Evolutionary conservation across 2,113 vertebrate genomes (phyloP).

Genomic region (Dinomys branickii): DNA sequence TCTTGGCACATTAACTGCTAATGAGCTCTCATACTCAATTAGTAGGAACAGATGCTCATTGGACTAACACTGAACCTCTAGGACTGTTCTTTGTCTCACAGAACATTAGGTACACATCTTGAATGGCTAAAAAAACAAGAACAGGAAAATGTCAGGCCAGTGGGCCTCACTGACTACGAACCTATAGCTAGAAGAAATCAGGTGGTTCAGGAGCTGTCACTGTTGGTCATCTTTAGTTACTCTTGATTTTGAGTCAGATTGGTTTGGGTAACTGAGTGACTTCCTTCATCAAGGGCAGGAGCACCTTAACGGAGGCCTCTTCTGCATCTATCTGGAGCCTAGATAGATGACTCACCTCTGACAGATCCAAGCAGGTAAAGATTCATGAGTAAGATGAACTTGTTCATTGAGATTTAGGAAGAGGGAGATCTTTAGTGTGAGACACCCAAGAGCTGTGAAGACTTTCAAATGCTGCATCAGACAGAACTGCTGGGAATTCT

Average conservation of each 20-base stretch:
- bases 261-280: conserved; percentile 32
- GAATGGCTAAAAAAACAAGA: background rate
- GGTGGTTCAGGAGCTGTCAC: background rate
- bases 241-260: background rate
- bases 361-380: conserved; percentile 63
- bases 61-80: background rate
- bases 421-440: conserved; percentile 10
- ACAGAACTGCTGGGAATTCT: conserved; percentile 57
- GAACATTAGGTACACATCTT: background rate
- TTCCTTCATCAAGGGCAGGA: conserved; percentile 6
- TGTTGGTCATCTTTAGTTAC: background rate
- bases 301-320: background rate
- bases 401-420: conserved; percentile 61
- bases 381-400: conserved; percentile 67
- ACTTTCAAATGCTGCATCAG: conserved; percentile 16
- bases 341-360: conserved; percentile 69
- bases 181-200: background rate
- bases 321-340: background rate
- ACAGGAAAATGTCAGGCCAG: too few species aligned
- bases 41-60: background rate
- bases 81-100: background rate
- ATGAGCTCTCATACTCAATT: background rate
- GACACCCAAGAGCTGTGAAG: conserved; percentile 45
- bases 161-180: background rate
- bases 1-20: background rate